A percentile compares a stretch with the other conserved stretches of the same genome.
Evolutionary conservation across 2,888 invertebrate genomes (phyloP).

Genomic region (Bellardia pandia): DNA sequence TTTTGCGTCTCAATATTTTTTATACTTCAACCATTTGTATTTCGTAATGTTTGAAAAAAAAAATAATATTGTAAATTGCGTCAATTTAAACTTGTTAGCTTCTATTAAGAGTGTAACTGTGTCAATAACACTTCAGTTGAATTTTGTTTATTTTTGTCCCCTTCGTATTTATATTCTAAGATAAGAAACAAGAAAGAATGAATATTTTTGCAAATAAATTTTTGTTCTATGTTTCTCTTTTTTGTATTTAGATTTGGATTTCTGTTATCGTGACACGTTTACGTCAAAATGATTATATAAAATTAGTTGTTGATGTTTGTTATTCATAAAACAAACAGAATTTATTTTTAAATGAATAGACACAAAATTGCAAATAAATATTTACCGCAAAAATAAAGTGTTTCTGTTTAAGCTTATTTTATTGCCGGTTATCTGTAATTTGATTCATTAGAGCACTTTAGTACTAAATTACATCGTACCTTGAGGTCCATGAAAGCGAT

Average conservation of each 20-base stretch:
- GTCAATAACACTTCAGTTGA: slow-evolving; percentile 69
- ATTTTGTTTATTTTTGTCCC: slow-evolving; percentile 13
- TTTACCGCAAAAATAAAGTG: slow-evolving; percentile 20
- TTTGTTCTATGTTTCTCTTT: neutral
- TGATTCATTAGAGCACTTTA: neutral
- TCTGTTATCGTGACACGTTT: slow-evolving; percentile 38
- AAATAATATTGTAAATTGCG: slow-evolving; percentile 53
- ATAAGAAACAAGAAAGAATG: slow-evolving; percentile 34
- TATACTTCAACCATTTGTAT: neutral
- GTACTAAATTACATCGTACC: neutral
- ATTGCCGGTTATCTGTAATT: neutral
- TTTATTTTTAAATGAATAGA: neutral
- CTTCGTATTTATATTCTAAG: slow-evolving; percentile 24
- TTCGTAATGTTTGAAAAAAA: neutral
- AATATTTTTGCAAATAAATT: neutral
- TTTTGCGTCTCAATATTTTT: neutral
- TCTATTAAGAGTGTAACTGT: slow-evolving; percentile 68
- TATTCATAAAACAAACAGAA: neutral
- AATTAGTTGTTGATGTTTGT: slow-evolving; percentile 16
- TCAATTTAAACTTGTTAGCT: slow-evolving; percentile 68
- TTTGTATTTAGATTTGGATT: slow-evolving; percentile 1
- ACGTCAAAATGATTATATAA: slow-evolving; percentile 20
- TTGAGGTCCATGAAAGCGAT: neutral
- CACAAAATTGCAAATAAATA: neutral
- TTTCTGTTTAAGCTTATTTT: neutral